Evolutionary conservation across 2,888 invertebrate species (phyloP).

Genomic region (Seira musarum): DNA sequence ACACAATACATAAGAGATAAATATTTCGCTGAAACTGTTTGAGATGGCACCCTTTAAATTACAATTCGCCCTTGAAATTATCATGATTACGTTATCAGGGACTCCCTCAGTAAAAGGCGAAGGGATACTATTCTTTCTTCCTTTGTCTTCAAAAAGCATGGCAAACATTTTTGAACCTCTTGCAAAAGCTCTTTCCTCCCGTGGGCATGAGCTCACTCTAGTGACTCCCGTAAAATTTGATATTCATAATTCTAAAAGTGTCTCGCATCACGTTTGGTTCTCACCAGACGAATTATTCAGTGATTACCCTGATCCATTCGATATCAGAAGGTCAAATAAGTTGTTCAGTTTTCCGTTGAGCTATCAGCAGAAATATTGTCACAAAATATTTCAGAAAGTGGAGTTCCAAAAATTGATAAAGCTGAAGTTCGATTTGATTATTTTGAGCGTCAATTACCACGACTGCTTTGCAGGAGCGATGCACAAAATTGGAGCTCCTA

Average conservation of each 20-base stretch:
- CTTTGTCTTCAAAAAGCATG: slow-evolving; percentile 43
- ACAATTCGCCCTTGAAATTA: too few relatives aligned
- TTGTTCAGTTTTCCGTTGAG: slow-evolving; percentile 1
- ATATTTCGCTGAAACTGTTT: too few relatives aligned
- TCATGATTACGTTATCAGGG: too few relatives aligned
- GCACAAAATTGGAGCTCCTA: slow-evolving; percentile 70
- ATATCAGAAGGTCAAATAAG: slow-evolving; percentile 28
- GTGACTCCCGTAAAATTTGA: slow-evolving; percentile 73
- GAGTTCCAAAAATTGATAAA: slow-evolving; percentile 46
- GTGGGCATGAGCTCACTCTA: slow-evolving; percentile 76
- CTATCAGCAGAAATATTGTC: slow-evolving; percentile 32
- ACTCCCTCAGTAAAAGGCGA: too few relatives aligned
- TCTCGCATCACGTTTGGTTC: background rate
- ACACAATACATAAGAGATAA: too few relatives aligned
- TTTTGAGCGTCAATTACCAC: slow-evolving; percentile 69
- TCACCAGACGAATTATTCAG: slow-evolving; percentile 13
- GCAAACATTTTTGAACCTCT: slow-evolving; percentile 73
- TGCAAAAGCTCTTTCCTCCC: slow-evolving; percentile 72
- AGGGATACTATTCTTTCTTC: slow-evolving; percentile 21
- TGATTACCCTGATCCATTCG: slow-evolving; percentile 50
- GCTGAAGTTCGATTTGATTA: slow-evolving; percentile 69
- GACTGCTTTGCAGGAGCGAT: slow-evolving; percentile 71
- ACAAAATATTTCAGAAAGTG: slow-evolving; percentile 45
- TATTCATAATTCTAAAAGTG: too few relatives aligned
- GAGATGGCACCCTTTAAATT: too few relatives aligned